Conservation (phyloP, 1,140 invertebrate species). For the Drosophila santomea region DNA sequence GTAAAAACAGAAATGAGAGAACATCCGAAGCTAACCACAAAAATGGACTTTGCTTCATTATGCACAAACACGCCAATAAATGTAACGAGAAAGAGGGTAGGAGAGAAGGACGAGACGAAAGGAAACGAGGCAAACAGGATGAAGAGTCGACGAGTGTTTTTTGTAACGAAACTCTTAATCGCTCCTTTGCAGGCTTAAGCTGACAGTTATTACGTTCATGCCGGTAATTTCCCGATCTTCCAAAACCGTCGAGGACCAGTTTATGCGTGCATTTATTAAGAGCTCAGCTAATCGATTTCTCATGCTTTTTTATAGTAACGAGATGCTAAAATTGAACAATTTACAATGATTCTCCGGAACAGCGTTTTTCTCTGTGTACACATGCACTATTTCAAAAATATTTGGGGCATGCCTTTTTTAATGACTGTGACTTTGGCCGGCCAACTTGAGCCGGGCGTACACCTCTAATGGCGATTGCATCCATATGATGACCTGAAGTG, state of each 20-base stretch:
- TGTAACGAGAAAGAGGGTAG: constrained; percentile 5
- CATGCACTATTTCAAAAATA: too few species aligned
- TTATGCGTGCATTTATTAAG: too few species aligned
- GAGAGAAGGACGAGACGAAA: background rate
- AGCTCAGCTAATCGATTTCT: too few species aligned
- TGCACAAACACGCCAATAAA: constrained; percentile 63
- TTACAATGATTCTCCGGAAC: too few species aligned
- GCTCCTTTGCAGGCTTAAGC: background rate
- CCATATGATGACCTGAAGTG: background rate
- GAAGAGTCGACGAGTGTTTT: constrained; percentile 1
- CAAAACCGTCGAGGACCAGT: too few species aligned
- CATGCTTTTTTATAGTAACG: too few species aligned
- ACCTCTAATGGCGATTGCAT: background rate
- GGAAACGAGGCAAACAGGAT: background rate
- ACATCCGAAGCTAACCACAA: constrained; percentile 48
- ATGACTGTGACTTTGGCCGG: too few species aligned
- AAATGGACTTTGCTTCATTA: constrained; percentile 57
- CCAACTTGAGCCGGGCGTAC: too few species aligned
- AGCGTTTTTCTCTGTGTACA: too few species aligned
- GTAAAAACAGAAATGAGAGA: background rate
- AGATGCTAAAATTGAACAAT: too few species aligned
- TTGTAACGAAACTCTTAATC: constrained; percentile 20
- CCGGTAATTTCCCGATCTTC: too few species aligned
- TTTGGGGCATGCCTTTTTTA: too few species aligned
- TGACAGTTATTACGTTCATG: background rate